Evolutionary conservation across 1,140 invertebrate species (phyloP).

Genomic region (Hycleus phaleratus): DNA sequence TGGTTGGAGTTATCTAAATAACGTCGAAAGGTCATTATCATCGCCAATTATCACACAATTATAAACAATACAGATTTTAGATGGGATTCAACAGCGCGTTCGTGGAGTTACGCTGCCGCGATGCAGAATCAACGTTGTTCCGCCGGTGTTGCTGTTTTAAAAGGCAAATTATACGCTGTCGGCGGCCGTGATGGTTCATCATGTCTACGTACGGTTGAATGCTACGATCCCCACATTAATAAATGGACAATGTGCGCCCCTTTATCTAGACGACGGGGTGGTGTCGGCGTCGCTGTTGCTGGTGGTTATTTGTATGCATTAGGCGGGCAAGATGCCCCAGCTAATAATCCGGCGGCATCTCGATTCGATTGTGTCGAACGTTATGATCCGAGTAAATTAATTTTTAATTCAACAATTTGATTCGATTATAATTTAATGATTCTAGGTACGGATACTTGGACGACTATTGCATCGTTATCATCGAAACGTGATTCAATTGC

Average conservation of each 20-base stretch:
- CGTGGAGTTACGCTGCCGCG: slow-evolving; percentile 81
- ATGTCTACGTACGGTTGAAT: slow-evolving; percentile 86
- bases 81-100: slow-evolving; percentile 78
- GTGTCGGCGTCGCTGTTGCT: slow-evolving; percentile 77
- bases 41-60: neutral
- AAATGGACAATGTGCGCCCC: slow-evolving; percentile 82
- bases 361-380: slow-evolving; percentile 89
- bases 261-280: slow-evolving; percentile 81
- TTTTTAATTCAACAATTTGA: neutral
- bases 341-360: slow-evolving; percentile 72
- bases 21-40: slow-evolving; percentile 64
- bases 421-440: slow-evolving; percentile 1
- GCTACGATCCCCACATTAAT: slow-evolving; percentile 86
- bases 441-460: slow-evolving; percentile 73
- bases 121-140: slow-evolving; percentile 83
- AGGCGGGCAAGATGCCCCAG: slow-evolving; percentile 84
- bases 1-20: slow-evolving; percentile 90
- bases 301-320: slow-evolving; percentile 78
- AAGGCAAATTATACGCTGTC: slow-evolving; percentile 81
- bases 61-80: slow-evolving; percentile 32
- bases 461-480: slow-evolving; percentile 78
- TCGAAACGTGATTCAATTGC: slow-evolving; percentile 86
- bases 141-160: slow-evolving; percentile 81
- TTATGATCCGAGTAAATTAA: slow-evolving; percentile 51
- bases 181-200: slow-evolving; percentile 88